These are phyloP conservation scores for Calyptomena viridis DNA, from an alignment of 2,113 vertebrate genomes.

Conservation along the genomic window DNA sequence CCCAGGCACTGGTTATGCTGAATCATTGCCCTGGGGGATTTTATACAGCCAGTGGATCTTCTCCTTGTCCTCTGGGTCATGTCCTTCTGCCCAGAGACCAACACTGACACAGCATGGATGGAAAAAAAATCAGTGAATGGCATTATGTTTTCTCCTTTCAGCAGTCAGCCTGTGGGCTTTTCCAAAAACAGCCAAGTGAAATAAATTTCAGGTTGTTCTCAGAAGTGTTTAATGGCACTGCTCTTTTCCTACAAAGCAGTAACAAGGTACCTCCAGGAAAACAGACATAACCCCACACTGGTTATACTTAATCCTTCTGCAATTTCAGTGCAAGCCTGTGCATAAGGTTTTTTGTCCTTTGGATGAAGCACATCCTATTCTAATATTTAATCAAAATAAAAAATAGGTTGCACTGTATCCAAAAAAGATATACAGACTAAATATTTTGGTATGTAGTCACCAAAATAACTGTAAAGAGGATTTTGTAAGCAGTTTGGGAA, in stretches of 20 bases:
- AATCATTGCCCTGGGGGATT: background rate
- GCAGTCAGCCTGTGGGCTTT: background rate
- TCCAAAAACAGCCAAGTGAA: background rate
- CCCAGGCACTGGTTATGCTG: background rate
- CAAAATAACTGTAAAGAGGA: conserved; percentile 22
- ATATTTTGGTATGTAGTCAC: conserved; percentile 43
- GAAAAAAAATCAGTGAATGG: background rate
- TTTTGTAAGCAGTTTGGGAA: conserved; percentile 41
- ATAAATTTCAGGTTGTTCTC: background rate
- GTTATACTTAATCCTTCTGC: background rate
- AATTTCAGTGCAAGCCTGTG: background rate
- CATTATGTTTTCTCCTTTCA: background rate
- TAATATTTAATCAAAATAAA: conserved; percentile 1
- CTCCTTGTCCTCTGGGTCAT: background rate
- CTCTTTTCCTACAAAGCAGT: background rate
- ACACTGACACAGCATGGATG: background rate
- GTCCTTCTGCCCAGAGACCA: background rate
- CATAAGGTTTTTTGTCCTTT: background rate
- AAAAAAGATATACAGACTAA: conserved; percentile 28
- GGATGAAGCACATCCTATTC: background rate
- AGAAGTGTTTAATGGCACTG: background rate
- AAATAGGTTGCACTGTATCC: background rate
- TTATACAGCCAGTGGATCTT: background rate
- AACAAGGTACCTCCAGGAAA: background rate
- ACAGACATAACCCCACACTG: background rate